Evolutionary conservation across 2,797 vertebrate genomes (phyloP).

Genomic region (Xyrichtys novacula): DNA sequence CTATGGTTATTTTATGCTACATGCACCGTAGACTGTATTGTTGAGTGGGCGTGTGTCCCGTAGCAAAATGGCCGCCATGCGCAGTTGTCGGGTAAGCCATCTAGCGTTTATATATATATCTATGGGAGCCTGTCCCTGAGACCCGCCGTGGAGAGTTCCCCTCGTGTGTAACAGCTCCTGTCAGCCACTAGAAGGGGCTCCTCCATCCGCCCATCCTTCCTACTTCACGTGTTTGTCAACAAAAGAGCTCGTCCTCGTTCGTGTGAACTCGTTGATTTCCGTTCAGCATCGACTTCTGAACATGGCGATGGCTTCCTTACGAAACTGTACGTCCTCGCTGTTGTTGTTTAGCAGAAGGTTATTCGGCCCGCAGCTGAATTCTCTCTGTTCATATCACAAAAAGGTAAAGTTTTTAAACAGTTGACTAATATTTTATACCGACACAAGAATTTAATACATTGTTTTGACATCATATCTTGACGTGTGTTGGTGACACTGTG

Average conservation of each 20-base stretch:
- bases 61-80: too few species aligned
- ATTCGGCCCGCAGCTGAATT: constrained; percentile 46
- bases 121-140: constrained; percentile 4
- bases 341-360: constrained; percentile 55
- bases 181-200: constrained; percentile 48
- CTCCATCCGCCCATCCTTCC: too few species aligned
- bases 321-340: constrained; percentile 61
- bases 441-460: rapidly evolving
- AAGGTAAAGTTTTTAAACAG: constrained; percentile 67
- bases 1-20: too few species aligned
- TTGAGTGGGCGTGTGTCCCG: too few species aligned
- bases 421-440: too few species aligned
- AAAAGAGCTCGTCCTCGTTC: constrained; percentile 20
- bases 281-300: constrained; percentile 34
- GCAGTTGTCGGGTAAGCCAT: too few species aligned
- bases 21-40: too few species aligned
- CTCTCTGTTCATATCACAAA: constrained; percentile 76
- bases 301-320: constrained; percentile 73
- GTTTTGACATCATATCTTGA: neutral
- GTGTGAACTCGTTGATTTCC: constrained; percentile 48
- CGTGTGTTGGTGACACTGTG: neutral
- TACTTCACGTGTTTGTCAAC: constrained; percentile 55
- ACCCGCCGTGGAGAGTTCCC: neutral
- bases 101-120: too few species aligned
- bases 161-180: rapidly evolving